Conservation (phyloP, 2,797 vertebrate genomes). For the Cebuella pygmaea region DNA sequence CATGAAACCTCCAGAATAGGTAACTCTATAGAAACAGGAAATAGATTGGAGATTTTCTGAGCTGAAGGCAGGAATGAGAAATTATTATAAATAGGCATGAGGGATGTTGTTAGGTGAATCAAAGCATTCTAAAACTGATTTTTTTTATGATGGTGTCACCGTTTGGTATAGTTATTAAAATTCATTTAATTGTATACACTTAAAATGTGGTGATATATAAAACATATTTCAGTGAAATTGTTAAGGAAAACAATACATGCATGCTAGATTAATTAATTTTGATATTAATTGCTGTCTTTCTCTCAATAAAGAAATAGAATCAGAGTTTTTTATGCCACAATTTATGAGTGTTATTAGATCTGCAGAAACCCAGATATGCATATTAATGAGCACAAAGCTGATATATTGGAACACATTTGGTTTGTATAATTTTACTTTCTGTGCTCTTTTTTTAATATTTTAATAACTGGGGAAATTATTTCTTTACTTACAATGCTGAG, state of each 20-base stretch:
- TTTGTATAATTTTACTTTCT: neutral
- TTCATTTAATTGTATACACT: neutral
- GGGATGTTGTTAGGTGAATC: too few species aligned
- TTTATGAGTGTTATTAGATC: neutral
- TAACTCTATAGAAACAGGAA: neutral
- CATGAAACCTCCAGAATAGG: neutral
- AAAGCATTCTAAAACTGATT: neutral
- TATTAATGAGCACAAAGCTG: neutral
- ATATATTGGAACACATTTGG: neutral
- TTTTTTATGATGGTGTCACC: neutral
- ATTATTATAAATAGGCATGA: neutral
- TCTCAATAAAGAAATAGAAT: neutral
- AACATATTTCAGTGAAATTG: neutral
- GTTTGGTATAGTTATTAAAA: neutral
- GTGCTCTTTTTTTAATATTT: slow-evolving; percentile 24
- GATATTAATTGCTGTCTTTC: neutral
- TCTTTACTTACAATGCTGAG: neutral
- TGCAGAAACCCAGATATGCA: neutral
- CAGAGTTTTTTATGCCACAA: neutral
- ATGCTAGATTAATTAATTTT: neutral
- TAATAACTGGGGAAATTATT: neutral
- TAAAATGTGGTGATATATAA: neutral
- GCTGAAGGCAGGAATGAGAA: neutral
- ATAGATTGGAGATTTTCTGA: neutral
- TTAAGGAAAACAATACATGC: neutral